phyloP scores from a whole-genome alignment of 2,888 invertebrate species.

The Fragum whitleyi region DNA sequence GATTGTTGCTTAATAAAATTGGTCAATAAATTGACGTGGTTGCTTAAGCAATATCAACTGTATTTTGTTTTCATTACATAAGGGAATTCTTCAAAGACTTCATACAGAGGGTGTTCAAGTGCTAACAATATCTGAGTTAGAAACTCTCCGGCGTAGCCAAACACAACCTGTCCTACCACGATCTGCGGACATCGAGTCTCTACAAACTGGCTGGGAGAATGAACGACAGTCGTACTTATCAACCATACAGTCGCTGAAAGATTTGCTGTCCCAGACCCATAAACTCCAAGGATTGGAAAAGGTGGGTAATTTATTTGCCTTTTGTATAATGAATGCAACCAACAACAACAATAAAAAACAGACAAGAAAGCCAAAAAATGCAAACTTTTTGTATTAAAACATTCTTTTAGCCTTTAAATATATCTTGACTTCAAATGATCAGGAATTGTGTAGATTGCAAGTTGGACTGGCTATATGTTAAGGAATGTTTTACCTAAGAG shows the following conservation, averaged over 20 bases:
- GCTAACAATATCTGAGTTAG: conserved; percentile 82
- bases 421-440: no score
- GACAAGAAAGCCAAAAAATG: no score
- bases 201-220: conserved; percentile 79
- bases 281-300: conserved; percentile 69
- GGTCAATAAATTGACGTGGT: no score
- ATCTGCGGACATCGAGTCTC: conserved; percentile 65
- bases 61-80: no score
- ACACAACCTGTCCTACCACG: conserved; percentile 54
- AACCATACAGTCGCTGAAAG: conserved; percentile 82
- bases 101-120: conserved; percentile 83
- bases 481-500: no score
- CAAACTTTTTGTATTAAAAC: not conserved
- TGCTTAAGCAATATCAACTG: no score
- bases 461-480: no score
- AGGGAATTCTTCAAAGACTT: conserved; percentile 68
- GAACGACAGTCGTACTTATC: conserved; percentile 81
- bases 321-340: no score
- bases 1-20: no score
- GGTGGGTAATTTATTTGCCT: conserved; percentile 47
- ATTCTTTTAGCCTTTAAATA: no score
- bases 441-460: no score
- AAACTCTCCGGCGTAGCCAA: conserved; percentile 80
- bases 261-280: conserved; percentile 80
- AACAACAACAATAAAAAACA: no score